A percentile compares a stretch with the other conserved stretches of the same genome.
These are phyloP conservation scores for Altica lythri DNA, from an alignment of 2,888 invertebrate species.

Conservation along the genomic window DNA sequence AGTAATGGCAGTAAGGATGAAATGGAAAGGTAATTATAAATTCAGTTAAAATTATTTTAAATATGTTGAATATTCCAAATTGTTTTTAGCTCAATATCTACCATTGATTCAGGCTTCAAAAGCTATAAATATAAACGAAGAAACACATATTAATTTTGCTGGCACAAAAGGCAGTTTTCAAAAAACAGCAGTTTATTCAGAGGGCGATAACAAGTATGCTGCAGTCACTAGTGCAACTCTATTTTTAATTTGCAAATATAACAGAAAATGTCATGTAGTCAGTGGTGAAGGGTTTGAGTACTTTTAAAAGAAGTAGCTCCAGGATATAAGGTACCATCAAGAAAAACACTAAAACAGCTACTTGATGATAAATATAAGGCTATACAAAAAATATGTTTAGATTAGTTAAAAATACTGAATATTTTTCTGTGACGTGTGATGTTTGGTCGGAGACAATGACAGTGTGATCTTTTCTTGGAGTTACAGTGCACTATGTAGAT, in stretches of 20 bases:
- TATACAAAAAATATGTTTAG: slow-evolving; percentile 1
- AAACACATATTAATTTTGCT: not conserved
- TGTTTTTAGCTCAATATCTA: not conserved
- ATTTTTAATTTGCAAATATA: slow-evolving; percentile 1
- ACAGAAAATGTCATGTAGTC: slow-evolving; percentile 2
- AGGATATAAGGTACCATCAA: slow-evolving; percentile 4
- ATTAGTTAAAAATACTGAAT: slow-evolving; percentile 8
- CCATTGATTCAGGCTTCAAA: slow-evolving; percentile 1
- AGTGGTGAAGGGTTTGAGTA: slow-evolving; percentile 3
- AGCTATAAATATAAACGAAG: slow-evolving; percentile 2
- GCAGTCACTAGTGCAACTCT: slow-evolving; percentile 7
- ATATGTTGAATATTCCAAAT: not conserved
- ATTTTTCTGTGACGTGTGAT: slow-evolving; percentile 7
- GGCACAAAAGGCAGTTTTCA: slow-evolving; percentile 5
- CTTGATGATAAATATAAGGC: slow-evolving; percentile 10
- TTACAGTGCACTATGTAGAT: slow-evolving; percentile 7
- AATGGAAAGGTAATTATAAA: slow-evolving; percentile 1
- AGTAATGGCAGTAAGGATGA: not conserved
- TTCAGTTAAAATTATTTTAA: not conserved
- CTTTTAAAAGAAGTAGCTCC: slow-evolving; percentile 6
- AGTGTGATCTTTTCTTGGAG: slow-evolving; percentile 12
- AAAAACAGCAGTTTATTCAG: not conserved
- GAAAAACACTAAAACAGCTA: slow-evolving; percentile 2
- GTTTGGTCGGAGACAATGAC: slow-evolving; percentile 12
- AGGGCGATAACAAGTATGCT: slow-evolving; percentile 2